phyloP scores from a whole-genome alignment of 1,140 invertebrate species.

The Hyphantria cunea region DNA sequence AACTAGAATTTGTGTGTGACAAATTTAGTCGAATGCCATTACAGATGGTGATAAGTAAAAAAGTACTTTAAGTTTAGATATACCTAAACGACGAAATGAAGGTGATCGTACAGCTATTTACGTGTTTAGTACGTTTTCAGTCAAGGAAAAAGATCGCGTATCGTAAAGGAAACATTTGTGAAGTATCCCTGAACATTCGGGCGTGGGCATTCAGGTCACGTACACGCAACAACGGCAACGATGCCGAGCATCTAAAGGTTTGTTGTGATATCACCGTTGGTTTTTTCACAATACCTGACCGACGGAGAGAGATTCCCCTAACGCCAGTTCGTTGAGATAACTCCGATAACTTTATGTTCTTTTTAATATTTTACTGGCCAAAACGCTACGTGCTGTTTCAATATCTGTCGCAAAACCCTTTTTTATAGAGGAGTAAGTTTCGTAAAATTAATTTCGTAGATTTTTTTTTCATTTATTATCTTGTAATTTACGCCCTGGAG shows the following conservation, averaged over 20 bases:
- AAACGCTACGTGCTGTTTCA: conserved; percentile 34
- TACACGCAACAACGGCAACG: conserved; percentile 64
- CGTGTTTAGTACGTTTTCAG: conserved; percentile 64
- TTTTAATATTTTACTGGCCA: conserved; percentile 47
- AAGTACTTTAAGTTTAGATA: no score
- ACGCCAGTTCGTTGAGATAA: conserved; percentile 50
- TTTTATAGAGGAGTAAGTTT: conserved; percentile 16
- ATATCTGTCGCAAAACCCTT: conserved; percentile 29
- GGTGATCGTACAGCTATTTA: conserved; percentile 69
- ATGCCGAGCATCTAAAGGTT: conserved; percentile 64
- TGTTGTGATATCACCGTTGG: conserved; percentile 70
- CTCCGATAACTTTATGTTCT: conserved; percentile 50
- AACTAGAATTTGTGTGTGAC: no score
- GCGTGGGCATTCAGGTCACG: conserved; percentile 68
- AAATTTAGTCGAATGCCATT: no score
- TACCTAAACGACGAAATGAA: no score
- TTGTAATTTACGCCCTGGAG: no score
- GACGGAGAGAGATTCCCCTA: conserved; percentile 56
- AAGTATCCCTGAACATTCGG: conserved; percentile 67
- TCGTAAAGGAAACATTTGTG: conserved; percentile 72
- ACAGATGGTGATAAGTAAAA: no score
- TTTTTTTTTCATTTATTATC: not conserved
- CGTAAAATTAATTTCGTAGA: conserved; percentile 5
- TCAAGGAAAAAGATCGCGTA: conserved; percentile 66
- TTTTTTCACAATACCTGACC: conserved; percentile 73